These are phyloP conservation scores for Chloroceryle aenea DNA, from an alignment of 2,113 vertebrate species.

Conservation along the genomic window DNA sequence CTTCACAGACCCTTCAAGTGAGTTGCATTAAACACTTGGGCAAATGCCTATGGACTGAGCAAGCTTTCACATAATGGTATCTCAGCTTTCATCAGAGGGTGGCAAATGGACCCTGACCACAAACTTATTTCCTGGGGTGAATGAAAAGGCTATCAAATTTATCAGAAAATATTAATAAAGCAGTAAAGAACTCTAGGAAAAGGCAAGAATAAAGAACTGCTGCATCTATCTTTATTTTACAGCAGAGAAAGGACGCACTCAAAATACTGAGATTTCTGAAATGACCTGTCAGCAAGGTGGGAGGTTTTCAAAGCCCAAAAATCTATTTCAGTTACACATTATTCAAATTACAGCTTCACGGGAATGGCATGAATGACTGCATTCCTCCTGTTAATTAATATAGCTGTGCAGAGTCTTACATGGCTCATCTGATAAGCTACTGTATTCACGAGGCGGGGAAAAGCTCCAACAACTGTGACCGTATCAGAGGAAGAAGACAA, in stretches of 20 bases:
- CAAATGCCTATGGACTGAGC: accelerated
- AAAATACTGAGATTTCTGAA: not conserved
- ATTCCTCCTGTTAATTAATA: constrained; percentile 8
- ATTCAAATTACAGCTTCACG: not conserved
- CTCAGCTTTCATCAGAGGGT: not conserved
- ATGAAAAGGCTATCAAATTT: not conserved
- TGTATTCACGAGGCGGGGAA: not conserved
- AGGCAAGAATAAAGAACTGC: not conserved
- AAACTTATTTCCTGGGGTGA: not conserved
- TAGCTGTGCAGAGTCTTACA: not conserved
- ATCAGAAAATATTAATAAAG: not conserved
- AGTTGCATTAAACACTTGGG: not conserved
- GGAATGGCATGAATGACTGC: not conserved
- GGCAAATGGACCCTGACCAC: not conserved
- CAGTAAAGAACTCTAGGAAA: not conserved
- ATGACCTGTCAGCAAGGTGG: not conserved
- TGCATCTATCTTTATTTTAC: not conserved
- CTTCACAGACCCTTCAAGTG: not conserved
- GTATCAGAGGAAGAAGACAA: not conserved
- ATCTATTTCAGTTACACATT: not conserved
- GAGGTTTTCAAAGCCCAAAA: not conserved
- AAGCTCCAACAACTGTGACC: not conserved
- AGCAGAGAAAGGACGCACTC: not conserved
- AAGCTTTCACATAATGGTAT: not conserved
- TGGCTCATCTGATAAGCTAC: not conserved